Evolutionary conservation across 64 coral and sea anemone species (phyloP).

Genomic region (Orbicella faveolata): DNA sequence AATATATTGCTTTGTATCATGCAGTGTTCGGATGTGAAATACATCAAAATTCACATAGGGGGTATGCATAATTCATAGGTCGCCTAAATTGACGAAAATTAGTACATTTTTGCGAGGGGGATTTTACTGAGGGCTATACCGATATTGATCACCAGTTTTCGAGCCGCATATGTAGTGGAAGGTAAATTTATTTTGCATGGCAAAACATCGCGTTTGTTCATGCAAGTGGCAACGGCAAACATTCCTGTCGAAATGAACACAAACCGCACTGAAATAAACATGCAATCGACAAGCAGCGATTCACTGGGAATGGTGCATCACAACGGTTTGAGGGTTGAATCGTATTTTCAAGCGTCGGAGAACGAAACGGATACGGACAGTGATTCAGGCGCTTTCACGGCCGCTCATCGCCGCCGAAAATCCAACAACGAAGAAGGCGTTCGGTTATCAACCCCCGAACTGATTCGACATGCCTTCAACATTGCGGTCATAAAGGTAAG

Average conservation of each 20-base stretch:
- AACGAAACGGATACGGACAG: slow-evolving; percentile 38
- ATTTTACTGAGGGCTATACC: not conserved
- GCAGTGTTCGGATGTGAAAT: not conserved
- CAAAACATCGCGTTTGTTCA: not conserved
- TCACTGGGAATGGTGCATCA: not conserved
- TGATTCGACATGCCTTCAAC: slow-evolving; percentile 51
- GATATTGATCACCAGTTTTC: not conserved
- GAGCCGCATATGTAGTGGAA: not conserved
- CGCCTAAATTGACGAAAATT: slow-evolving; percentile 1
- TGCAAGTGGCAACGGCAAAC: not conserved
- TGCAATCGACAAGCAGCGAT: slow-evolving; percentile 15
- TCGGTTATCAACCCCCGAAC: slow-evolving; percentile 55
- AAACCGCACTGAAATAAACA: not conserved
- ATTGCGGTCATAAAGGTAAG: slow-evolving; percentile 55
- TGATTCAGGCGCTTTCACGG: slow-evolving; percentile 22
- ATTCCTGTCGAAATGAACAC: not conserved
- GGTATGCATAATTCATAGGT: slow-evolving; percentile 33
- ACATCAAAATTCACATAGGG: slow-evolving; percentile 40
- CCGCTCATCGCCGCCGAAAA: not conserved
- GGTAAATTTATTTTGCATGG: not conserved
- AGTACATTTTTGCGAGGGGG: slow-evolving; percentile 2
- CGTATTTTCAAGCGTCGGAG: slow-evolving; percentile 3
- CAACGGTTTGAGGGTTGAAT: slow-evolving; percentile 22
- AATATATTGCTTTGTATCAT: not conserved
- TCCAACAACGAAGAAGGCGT: slow-evolving; percentile 12